Evolutionary conservation across 1,140 invertebrate species (phyloP).

Genomic region (Dermatophagoides farinae): DNA sequence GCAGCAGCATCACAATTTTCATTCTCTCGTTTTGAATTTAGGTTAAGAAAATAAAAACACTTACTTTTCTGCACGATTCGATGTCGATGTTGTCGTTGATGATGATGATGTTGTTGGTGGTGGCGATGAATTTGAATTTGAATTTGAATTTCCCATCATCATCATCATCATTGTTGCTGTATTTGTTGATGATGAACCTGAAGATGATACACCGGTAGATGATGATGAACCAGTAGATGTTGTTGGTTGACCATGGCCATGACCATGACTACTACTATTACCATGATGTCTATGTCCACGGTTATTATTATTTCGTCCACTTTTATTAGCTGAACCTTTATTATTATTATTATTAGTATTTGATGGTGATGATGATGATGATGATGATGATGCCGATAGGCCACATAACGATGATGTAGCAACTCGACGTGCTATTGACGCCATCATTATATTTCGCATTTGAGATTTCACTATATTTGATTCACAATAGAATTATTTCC

Average conservation of each 20-base stretch:
- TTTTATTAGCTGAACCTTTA: too few relatives aligned
- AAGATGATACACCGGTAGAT: too few relatives aligned
- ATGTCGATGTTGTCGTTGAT: not conserved
- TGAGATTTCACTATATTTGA: not conserved
- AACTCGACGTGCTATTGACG: conserved; percentile 9
- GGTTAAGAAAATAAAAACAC: too few relatives aligned
- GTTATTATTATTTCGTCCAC: too few relatives aligned
- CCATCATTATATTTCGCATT: conserved; percentile 1
- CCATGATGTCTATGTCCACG: not conserved
- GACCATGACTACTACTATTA: not conserved
- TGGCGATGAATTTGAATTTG: not conserved
- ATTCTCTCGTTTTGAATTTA: too few relatives aligned
- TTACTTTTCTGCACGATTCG: not conserved
- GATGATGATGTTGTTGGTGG: not conserved
- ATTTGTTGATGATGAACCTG: too few relatives aligned
- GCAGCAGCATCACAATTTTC: too few relatives aligned
- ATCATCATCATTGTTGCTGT: not conserved
- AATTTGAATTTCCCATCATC: not conserved
- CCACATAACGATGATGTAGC: conserved; percentile 11
- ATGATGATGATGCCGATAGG: not conserved
- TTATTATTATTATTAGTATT: too few relatives aligned
- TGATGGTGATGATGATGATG: too few relatives aligned
- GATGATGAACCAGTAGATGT: too few relatives aligned
- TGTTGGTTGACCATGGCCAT: not conserved
- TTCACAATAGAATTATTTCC: too few relatives aligned